Conservation (phyloP, 2,888 invertebrate species). For the Drosophila mimica region DNA sequence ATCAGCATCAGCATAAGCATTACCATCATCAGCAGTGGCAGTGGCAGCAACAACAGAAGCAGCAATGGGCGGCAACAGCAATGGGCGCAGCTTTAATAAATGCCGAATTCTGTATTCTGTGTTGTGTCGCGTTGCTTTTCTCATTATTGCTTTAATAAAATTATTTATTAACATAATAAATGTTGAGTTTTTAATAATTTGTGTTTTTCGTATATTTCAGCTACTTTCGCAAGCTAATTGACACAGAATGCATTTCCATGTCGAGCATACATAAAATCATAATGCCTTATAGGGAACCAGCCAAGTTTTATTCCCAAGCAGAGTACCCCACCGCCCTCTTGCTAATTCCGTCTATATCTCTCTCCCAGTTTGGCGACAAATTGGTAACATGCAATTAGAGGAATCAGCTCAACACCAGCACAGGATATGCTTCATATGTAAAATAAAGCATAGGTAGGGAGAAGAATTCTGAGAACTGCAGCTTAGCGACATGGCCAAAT, state of each 20-base stretch:
- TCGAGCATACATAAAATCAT: conserved; percentile 30
- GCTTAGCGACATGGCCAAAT: conserved; percentile 67
- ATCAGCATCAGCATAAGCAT: conserved; percentile 18
- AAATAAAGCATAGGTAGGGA: conserved; percentile 11
- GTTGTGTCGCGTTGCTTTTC: conserved; percentile 41
- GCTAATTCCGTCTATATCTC: not conserved
- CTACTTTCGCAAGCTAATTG: conserved; percentile 71
- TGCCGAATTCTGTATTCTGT: conserved; percentile 41
- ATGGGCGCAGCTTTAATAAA: conserved; percentile 43
- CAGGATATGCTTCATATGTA: conserved; percentile 30
- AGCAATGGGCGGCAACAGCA: not conserved
- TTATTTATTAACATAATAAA: too few species aligned
- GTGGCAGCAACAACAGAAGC: conserved; percentile 22
- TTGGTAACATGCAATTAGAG: conserved; percentile 69
- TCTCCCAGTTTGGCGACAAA: conserved; percentile 46
- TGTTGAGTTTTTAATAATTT: conserved; percentile 5
- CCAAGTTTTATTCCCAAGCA: conserved; percentile 1
- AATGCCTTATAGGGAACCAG: conserved; percentile 32
- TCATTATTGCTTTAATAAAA: conserved; percentile 53
- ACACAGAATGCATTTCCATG: conserved; percentile 53
- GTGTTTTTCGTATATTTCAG: conserved; percentile 24
- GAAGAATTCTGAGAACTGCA: conserved; percentile 36
- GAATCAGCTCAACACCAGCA: conserved; percentile 11
- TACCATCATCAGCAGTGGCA: conserved; percentile 23
- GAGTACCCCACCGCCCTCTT: not conserved